Percentiles rank a stretch among this genome's conserved stretches.
Conservation (phyloP, 2,797 vertebrate genomes). For the Eulemur coronatus region DNA sequence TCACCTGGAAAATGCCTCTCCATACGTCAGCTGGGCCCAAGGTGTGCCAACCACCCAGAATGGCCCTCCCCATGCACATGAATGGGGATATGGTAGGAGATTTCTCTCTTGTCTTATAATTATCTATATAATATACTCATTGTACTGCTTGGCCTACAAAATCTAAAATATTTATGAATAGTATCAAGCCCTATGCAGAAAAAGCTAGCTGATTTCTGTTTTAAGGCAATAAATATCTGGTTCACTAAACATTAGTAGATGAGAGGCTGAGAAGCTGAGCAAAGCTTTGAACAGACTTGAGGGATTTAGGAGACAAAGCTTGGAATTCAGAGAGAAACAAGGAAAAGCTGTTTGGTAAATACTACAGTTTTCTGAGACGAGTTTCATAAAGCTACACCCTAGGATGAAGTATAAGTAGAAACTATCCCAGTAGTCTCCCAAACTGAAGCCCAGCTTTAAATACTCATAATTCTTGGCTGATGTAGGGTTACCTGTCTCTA, state of each 20-base stretch:
- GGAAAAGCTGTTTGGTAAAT: not conserved
- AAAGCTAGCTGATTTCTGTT: not conserved
- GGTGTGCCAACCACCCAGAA: not conserved
- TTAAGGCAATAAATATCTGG: not conserved
- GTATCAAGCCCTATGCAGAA: not conserved
- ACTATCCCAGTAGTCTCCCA: not conserved
- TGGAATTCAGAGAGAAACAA: not conserved
- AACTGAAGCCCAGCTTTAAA: not conserved
- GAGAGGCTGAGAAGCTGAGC: not conserved
- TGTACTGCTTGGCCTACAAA: not conserved
- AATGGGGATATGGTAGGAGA: not conserved
- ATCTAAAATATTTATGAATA: not conserved
- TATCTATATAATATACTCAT: not conserved
- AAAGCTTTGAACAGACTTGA: not conserved
- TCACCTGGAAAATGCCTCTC: not conserved
- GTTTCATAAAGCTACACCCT: not conserved
- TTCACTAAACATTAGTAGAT: not conserved
- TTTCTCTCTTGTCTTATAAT: not conserved
- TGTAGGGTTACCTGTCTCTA: not conserved
- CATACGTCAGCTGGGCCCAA: not conserved
- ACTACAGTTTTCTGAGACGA: not conserved
- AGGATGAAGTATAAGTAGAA: not conserved
- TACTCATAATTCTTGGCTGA: not conserved
- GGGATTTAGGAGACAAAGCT: not conserved
- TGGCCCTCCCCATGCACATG: not conserved